A percentile compares a stretch with the other conserved stretches of the same genome.
Evolutionary conservation across 2,888 invertebrate genomes (phyloP).

Genomic region (Drosophila kokeensis): DNA sequence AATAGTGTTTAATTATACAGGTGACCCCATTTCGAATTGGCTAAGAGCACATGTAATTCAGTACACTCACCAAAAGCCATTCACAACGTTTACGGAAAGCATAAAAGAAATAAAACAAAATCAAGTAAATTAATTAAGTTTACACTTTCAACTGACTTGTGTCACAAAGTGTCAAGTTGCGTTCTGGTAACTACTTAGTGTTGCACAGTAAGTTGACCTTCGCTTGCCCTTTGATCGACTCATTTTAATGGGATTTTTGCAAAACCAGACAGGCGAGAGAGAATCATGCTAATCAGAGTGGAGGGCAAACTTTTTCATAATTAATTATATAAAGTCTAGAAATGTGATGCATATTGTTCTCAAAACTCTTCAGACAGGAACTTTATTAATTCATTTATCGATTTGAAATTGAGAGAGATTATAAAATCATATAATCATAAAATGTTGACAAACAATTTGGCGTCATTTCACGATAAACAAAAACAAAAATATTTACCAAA

Average conservation of each 20-base stretch:
- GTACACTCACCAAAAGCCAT: slow-evolving; percentile 29
- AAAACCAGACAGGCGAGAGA: slow-evolving; percentile 56
- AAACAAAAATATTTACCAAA: not conserved
- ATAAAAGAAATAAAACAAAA: slow-evolving; percentile 3
- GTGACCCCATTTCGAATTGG: slow-evolving; percentile 19
- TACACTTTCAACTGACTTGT: slow-evolving; percentile 21
- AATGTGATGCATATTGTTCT: slow-evolving; percentile 10
- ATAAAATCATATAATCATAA: not conserved
- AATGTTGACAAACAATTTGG: not conserved
- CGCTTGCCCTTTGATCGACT: slow-evolving; percentile 28
- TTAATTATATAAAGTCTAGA: slow-evolving; percentile 8
- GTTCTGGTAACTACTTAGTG: slow-evolving; percentile 38
- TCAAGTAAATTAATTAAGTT: slow-evolving; percentile 59
- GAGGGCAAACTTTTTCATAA: slow-evolving; percentile 48
- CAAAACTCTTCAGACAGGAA: not conserved
- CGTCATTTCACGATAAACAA: not conserved
- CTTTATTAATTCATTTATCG: not conserved
- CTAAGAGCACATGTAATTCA: slow-evolving; percentile 59
- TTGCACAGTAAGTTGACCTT: slow-evolving; percentile 15
- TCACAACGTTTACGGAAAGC: slow-evolving; percentile 1
- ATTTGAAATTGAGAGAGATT: not conserved
- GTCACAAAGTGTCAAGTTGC: slow-evolving; percentile 50
- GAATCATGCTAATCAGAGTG: slow-evolving; percentile 38
- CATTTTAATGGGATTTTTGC: slow-evolving; percentile 65
- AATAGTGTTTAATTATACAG: slow-evolving; percentile 58